These are phyloP conservation scores for Cyprinodon tularosa DNA, from an alignment of 2,113 vertebrate species.

Conservation along the genomic window DNA sequence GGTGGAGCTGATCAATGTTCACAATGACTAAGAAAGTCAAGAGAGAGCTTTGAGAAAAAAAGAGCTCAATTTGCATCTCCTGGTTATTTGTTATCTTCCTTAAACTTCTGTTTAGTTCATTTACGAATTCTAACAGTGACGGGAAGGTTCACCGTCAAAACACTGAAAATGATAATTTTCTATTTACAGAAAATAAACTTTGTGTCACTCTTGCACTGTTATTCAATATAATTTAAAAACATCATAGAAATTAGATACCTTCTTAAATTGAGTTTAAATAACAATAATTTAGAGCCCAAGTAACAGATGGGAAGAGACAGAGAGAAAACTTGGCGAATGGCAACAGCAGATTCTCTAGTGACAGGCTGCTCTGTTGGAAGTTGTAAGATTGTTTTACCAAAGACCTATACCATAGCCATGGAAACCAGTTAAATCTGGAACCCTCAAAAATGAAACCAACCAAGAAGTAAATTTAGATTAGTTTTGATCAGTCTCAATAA, in stretches of 20 bases:
- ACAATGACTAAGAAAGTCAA: slow-evolving; percentile 23
- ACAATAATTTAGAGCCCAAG: slow-evolving; percentile 59
- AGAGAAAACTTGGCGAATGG: slow-evolving; percentile 42
- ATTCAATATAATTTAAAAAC: slow-evolving; percentile 41
- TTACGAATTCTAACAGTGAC: not conserved
- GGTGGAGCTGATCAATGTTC: slow-evolving; percentile 8
- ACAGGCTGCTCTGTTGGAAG: slow-evolving; percentile 65
- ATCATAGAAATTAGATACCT: slow-evolving; percentile 19
- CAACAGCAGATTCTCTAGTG: slow-evolving; percentile 68
- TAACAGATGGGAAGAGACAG: slow-evolving; percentile 69
- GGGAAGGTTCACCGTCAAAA: not conserved
- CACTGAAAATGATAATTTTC: not conserved
- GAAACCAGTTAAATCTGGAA: slow-evolving; percentile 48
- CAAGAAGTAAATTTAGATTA: not conserved
- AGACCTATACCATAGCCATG: slow-evolving; percentile 44
- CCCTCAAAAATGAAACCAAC: not conserved
- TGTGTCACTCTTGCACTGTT: slow-evolving; percentile 24
- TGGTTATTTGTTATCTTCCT: not conserved
- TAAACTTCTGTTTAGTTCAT: not conserved
- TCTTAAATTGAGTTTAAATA: slow-evolving; percentile 16
- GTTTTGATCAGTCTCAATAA: not conserved
- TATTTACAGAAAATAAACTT: not conserved
- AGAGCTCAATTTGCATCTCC: not conserved
- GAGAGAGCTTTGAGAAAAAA: not conserved
- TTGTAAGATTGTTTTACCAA: slow-evolving; percentile 50